Base-by-base conservation (phyloP, 2,888 invertebrate genomes). In the Watsonalla binaria region DNA sequence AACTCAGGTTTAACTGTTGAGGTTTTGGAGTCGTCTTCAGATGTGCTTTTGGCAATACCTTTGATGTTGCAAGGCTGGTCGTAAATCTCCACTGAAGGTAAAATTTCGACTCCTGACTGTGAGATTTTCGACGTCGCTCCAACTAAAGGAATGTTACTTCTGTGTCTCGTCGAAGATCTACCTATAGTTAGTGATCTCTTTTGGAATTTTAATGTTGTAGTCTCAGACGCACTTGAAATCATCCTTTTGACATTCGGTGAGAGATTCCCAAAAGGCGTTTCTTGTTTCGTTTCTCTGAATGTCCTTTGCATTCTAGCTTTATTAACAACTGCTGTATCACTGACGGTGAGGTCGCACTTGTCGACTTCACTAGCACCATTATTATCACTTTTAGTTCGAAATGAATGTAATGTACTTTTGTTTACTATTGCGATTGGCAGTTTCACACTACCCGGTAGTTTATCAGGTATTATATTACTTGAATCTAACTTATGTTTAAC, bases 171-270 rank as follows among this genome's bases (percentile, higher is more conserved):
- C 0, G 88, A 89, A 6, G 86, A 78, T 64, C 88, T 79, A 5
- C 76, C 82, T 11, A 74, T 65, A 51, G 75, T 81, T 0, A 70
- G 47, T 1, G 78, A 74, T 79, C 84, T 90, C 78, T 86, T 89
- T 66, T 88, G 90, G 57, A 85, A 79, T 63, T 88, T 90, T 60
- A 83, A 76, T 58, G 83, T 82, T 46, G 84, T 86, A 0, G 84
- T 80, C 60, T 87, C 87, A 0, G 82, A 74, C 8, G 93, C 92
- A 75, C 93, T 88, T 5, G 93, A 92, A 59, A 93, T 86, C 83
- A 93, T 92, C 60, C 93, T 84, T 74, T 93, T 93, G 5, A 93
- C 93, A 68, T 92, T 92, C 5, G 93, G 92, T 14, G 93, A 93
- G 11, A 93, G 82, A 69, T 92, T 91, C 54, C 91, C 91, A 70